Conservation (phyloP, 2,888 invertebrate species). For the Zygaena filipendulae region DNA sequence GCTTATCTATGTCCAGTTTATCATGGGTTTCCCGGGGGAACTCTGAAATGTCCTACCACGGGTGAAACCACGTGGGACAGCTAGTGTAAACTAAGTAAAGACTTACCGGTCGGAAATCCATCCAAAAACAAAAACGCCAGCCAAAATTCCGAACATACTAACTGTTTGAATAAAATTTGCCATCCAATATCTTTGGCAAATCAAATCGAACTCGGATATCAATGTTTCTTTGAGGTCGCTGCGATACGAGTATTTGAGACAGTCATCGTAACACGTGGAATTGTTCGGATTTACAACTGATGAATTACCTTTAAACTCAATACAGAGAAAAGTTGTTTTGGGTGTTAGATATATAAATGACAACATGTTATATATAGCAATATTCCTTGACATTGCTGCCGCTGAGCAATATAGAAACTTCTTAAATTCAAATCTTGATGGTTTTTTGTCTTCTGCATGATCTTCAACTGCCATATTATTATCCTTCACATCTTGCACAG, state of each 20-base stretch:
- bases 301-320: slow-evolving; percentile 20
- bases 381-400: slow-evolving; percentile 22
- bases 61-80: no score
- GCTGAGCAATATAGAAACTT: no score
- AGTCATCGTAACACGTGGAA: slow-evolving; percentile 32
- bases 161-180: slow-evolving; percentile 32
- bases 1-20: no score
- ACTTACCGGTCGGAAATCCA: slow-evolving; percentile 43
- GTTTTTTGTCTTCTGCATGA: no score
- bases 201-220: slow-evolving; percentile 30
- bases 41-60: no score
- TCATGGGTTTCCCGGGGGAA: no score
- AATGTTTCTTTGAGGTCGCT: slow-evolving; percentile 26
- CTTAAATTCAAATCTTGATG: no score
- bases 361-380: slow-evolving; percentile 28
- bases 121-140: slow-evolving; percentile 30
- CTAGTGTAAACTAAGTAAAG: no score
- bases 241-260: slow-evolving; percentile 27
- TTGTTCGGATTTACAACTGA: slow-evolving; percentile 18
- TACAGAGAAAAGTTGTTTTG: slow-evolving; percentile 28
- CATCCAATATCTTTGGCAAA: slow-evolving; percentile 34
- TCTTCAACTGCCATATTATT: no score
- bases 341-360: slow-evolving; percentile 33
- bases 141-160: slow-evolving; percentile 32
- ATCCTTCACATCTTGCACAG: no score